Evolutionary conservation across 37 sponge, comb jelly and placozoan genomes (phyloP).

Genomic region (Eunapius fragilis): DNA sequence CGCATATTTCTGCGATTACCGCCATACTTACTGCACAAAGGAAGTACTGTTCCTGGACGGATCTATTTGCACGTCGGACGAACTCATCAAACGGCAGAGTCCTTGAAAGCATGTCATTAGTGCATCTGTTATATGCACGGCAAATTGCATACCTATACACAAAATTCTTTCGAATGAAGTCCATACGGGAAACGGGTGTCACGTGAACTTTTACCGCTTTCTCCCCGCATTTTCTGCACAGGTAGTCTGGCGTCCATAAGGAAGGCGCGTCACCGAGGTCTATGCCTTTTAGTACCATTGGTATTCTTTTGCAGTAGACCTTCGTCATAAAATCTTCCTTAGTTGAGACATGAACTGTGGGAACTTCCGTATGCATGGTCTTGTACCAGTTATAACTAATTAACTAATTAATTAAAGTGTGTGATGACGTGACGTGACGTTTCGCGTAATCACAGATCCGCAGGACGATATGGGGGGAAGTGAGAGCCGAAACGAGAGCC

Average conservation of each 20-base stretch:
- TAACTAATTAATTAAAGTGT: too few species aligned
- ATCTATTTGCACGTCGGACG: conserved; percentile 50
- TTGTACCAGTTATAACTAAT: too few species aligned
- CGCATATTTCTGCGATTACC: background rate
- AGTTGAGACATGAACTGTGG: conserved; percentile 1
- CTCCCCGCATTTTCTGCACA: conserved; percentile 48
- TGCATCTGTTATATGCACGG: background rate
- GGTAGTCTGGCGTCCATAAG: conserved; percentile 81
- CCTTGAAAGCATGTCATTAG: conserved; percentile 34
- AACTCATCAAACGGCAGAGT: conserved; percentile 83
- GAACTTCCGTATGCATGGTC: conserved; percentile 1
- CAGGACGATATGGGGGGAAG: background rate
- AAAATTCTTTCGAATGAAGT: conserved; percentile 87
- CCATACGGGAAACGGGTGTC: conserved; percentile 64
- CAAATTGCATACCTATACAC: conserved; percentile 62
- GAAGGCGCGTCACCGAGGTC: conserved; percentile 69
- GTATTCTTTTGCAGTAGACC: conserved; percentile 49
- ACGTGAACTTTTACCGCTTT: conserved; percentile 81
- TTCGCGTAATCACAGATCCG: too few species aligned
- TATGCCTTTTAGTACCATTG: conserved; percentile 67
- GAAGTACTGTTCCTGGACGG: conserved; percentile 52
- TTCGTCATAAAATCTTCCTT: conserved; percentile 29
- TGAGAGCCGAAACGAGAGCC: background rate
- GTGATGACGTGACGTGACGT: too few species aligned
- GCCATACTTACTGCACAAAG: conserved; percentile 34